A percentile compares a stretch with the other conserved stretches of the same genome.
phyloP scores from a whole-genome alignment of 37 sponge, comb jelly and placozoan species.

The Axinella damicornis region DNA sequence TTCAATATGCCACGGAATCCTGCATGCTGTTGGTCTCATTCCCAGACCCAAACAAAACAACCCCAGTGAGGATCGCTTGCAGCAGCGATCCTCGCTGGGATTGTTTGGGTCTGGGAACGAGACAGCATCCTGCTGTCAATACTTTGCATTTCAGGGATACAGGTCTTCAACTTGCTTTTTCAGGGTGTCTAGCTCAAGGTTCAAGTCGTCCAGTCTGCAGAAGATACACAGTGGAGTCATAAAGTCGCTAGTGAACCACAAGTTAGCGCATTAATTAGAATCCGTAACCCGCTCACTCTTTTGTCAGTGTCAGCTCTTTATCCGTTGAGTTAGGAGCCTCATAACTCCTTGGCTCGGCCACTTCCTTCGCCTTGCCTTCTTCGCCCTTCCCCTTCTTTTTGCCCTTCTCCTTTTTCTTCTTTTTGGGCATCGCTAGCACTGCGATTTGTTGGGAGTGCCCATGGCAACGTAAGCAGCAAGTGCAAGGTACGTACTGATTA shows the following conservation, averaged over 20 bases:
- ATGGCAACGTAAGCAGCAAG: not conserved
- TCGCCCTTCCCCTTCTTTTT: conserved; percentile 31
- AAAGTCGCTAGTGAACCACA: not conserved
- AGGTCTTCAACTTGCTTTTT: conserved; percentile 81
- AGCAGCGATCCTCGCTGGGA: too few relatives aligned
- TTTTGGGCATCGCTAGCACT: conserved; percentile 49
- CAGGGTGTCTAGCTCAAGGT: conserved; percentile 65
- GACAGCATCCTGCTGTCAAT: not conserved
- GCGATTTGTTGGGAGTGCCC: too few relatives aligned
- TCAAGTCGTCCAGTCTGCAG: conserved; percentile 59
- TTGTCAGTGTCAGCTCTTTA: conserved; percentile 46
- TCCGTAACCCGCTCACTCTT: conserved; percentile 52
- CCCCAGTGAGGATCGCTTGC: too few relatives aligned
- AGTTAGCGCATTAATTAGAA: not conserved
- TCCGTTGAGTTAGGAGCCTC: conserved; percentile 39
- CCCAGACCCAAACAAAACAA: too few relatives aligned
- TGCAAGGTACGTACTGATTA: too few relatives aligned
- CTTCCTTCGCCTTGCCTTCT: not conserved
- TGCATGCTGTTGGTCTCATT: too few relatives aligned
- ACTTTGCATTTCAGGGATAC: conserved; percentile 57
- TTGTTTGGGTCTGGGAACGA: not conserved
- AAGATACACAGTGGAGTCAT: too few relatives aligned
- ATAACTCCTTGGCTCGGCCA: not conserved
- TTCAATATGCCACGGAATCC: too few relatives aligned
- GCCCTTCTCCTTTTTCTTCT: conserved; percentile 36